phyloP scores from a whole-genome alignment of 2,797 vertebrate species.

The Arctocebus calabarensis region DNA sequence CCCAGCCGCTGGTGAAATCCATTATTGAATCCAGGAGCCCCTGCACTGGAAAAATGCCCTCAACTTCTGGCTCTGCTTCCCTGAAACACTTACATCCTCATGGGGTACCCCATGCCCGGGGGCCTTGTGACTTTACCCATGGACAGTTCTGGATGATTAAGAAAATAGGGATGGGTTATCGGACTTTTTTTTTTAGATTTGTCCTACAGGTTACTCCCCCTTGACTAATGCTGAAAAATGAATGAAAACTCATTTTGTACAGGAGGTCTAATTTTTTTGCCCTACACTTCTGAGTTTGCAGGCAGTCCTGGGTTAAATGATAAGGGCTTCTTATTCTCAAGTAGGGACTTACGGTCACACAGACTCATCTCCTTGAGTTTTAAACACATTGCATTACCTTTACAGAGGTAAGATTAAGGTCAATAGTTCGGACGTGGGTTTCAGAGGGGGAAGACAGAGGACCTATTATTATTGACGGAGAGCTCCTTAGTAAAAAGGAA shows the following conservation, averaged over 20 bases:
- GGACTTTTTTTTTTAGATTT: not conserved
- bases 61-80: not conserved
- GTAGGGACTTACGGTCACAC: not conserved
- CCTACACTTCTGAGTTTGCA: not conserved
- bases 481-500: not conserved
- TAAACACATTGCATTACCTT: not conserved
- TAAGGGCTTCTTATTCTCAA: not conserved
- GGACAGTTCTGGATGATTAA: not conserved
- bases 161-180: not conserved
- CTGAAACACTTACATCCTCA: not conserved
- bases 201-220: not conserved
- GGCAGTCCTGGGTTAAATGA: not conserved
- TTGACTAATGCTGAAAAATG: not conserved
- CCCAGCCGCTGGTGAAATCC: not conserved
- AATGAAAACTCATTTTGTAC: not conserved
- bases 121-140: not conserved
- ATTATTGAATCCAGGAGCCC: not conserved
- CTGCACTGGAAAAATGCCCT: not conserved
- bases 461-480: not conserved
- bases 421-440: not conserved
- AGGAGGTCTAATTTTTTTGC: not conserved
- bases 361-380: not conserved
- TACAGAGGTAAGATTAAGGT: slow-evolving; percentile 47
- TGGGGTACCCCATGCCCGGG: not conserved
- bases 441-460: slow-evolving; percentile 19